These are phyloP conservation scores for Syrrhaptes paradoxus DNA, from an alignment of 2,113 vertebrate species.

Conservation along the genomic window DNA sequence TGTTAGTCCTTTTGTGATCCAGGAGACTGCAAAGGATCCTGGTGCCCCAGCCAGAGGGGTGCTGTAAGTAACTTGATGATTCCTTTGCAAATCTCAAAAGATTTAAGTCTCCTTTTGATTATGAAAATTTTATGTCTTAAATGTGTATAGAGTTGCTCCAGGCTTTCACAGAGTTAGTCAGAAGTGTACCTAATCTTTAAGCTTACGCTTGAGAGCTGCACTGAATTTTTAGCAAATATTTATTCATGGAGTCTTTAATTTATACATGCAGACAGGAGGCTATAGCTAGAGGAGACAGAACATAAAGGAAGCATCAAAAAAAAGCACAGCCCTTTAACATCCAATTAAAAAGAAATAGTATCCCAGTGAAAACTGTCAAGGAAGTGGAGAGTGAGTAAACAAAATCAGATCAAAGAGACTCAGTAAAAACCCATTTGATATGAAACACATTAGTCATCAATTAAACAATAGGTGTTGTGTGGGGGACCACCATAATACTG, in stretches of 20 bases:
- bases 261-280: not conserved
- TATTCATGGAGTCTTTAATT: not conserved
- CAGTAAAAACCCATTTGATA: not conserved
- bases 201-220: not conserved
- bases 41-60: accelerated
- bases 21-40: not conserved
- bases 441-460: not conserved
- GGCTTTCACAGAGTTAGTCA: not conserved
- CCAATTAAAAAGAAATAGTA: conserved; percentile 5
- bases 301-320: not conserved
- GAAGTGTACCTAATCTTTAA: not conserved
- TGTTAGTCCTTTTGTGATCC: not conserved
- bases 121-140: not conserved
- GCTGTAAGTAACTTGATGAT: not conserved
- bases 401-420: conserved; percentile 10
- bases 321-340: not conserved
- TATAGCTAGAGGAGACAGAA: not conserved
- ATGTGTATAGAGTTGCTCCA: not conserved
- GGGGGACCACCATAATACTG: not conserved
- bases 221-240: not conserved
- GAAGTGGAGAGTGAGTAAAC: not conserved
- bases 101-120: not conserved
- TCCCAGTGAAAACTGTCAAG: not conserved
- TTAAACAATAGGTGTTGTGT: not conserved
- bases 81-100: not conserved